These are phyloP conservation scores for Lacerta viridis DNA, from an alignment of 2,797 vertebrate species.

Conservation along the genomic window DNA sequence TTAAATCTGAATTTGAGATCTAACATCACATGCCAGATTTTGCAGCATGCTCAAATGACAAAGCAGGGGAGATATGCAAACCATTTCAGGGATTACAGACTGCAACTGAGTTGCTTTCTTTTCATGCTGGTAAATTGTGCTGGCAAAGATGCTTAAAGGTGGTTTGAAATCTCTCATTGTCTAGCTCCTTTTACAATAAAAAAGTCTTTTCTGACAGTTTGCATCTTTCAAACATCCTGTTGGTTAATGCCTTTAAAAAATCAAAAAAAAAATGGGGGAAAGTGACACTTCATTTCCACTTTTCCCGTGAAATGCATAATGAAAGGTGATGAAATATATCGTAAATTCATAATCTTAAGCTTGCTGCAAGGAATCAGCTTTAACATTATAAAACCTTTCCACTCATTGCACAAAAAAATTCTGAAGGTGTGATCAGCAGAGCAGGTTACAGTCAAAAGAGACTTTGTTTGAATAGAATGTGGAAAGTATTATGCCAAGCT, in stretches of 20 bases:
- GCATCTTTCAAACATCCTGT: conserved; percentile 26
- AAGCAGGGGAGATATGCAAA: background rate
- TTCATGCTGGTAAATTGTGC: conserved; percentile 30
- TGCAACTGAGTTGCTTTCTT: background rate
- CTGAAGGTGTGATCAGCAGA: conserved; percentile 38
- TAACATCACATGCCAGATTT: background rate
- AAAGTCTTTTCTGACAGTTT: conserved; percentile 25
- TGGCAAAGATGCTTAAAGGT: background rate
- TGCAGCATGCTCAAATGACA: background rate
- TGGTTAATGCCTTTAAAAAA: background rate
- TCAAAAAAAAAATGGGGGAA: no score
- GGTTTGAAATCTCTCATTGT: conserved; percentile 17
- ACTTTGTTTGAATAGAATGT: conserved; percentile 56
- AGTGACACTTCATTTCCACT: conserved; percentile 52
- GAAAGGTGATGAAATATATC: conserved; percentile 54
- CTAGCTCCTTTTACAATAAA: conserved; percentile 41
- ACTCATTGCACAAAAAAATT: conserved; percentile 49
- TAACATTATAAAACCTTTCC: conserved; percentile 61
- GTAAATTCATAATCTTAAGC: conserved; percentile 55
- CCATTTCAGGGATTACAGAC: background rate
- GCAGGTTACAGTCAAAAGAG: conserved; percentile 61
- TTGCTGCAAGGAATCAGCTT: conserved; percentile 58
- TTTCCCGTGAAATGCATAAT: conserved; percentile 31
- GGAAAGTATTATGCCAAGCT: conserved; percentile 39
- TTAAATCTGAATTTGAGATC: conserved; percentile 52